Percentiles rank a stretch among this genome's conserved stretches.
phyloP scores from a whole-genome alignment of 2,113 vertebrate genomes.

The Syrrhaptes paradoxus region DNA sequence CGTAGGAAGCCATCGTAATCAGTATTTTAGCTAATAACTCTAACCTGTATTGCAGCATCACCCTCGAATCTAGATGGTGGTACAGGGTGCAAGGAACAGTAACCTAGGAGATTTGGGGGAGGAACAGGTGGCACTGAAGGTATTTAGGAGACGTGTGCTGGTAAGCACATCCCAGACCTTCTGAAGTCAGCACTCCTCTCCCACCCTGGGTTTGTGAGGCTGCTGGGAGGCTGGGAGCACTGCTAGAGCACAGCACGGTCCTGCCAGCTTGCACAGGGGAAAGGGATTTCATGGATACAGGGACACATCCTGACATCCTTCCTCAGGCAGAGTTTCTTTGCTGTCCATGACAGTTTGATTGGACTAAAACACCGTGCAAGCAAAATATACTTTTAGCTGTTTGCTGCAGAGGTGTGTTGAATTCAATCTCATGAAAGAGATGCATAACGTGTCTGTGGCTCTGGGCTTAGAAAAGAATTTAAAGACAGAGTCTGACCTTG shows the following conservation, averaged over 20 bases:
- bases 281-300: not conserved
- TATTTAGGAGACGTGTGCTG: not conserved
- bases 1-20: not conserved
- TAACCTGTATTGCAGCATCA: not conserved
- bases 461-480: not conserved
- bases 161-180: not conserved
- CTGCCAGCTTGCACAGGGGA: not conserved
- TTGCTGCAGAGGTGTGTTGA: constrained; percentile 14
- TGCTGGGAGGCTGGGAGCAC: not conserved
- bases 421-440: constrained; percentile 17
- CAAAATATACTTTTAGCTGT: not conserved
- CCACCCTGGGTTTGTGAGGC: not conserved
- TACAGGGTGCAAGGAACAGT: not conserved
- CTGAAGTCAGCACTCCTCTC: not conserved
- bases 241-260: not conserved
- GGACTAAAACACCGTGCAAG: not conserved
- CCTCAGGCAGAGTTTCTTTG: not conserved
- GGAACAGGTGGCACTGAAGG: not conserved
- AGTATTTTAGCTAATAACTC: not conserved
- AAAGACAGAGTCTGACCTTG: not conserved
- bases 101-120: not conserved
- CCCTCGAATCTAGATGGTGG: not conserved
- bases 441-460: not conserved
- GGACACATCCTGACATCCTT: not conserved
- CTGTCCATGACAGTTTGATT: not conserved